Conservation (phyloP, 2,888 invertebrate species). For the Rhogogaster chlorosoma region DNA sequence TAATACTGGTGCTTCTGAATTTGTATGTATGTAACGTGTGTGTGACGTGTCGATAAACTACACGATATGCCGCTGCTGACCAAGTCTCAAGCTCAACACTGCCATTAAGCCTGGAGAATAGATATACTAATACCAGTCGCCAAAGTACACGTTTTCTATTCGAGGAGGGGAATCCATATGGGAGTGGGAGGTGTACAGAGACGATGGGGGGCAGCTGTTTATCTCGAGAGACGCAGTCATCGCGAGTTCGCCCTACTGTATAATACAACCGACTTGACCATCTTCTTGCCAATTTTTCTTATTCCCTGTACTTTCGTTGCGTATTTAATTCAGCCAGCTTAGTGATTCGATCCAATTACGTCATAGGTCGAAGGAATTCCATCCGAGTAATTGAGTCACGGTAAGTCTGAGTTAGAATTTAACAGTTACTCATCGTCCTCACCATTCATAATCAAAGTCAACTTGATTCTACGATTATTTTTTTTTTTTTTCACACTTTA, state of each 20-base stretch:
- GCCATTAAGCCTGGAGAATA: not conserved
- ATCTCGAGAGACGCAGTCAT: conserved; percentile 37
- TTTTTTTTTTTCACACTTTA: not conserved
- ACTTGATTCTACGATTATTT: not conserved
- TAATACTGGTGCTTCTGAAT: not conserved
- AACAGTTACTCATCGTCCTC: not conserved
- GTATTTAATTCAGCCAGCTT: not conserved
- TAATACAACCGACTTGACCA: not conserved
- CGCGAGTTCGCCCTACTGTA: conserved; percentile 11
- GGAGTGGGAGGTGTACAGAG: conserved; percentile 27
- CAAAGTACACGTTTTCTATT: not conserved
- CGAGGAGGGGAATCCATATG: not conserved
- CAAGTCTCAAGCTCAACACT: not conserved
- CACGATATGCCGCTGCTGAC: not conserved
- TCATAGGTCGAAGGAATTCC: not conserved
- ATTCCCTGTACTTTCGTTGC: not conserved
- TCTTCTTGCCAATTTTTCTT: not conserved
- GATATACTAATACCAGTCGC: not conserved
- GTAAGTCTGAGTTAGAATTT: not conserved
- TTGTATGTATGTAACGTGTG: not conserved
- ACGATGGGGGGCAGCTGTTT: conserved; percentile 30
- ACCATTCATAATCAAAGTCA: not conserved
- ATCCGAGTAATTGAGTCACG: not conserved
- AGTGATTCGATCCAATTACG: not conserved
- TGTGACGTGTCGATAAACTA: not conserved